Base-by-base conservation (phyloP, 2,888 invertebrate genomes). In the Nomada flava region DNA sequence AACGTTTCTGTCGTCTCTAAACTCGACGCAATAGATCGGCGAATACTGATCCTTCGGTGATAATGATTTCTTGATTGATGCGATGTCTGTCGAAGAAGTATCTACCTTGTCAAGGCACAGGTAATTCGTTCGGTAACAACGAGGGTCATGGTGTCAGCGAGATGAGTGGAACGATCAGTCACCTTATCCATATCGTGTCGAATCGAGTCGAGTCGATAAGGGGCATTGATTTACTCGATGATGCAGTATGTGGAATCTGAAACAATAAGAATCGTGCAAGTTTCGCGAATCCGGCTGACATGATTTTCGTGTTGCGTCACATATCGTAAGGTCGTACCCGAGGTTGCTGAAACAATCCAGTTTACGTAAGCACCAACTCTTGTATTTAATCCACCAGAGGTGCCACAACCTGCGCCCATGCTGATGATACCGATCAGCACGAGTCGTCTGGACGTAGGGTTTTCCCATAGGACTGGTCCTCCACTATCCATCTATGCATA, bases 381-480 rank as follows among this genome's bases (percentile, higher is more conserved):
- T 0, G 95, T 95, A 91, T 95, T 95, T 13, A 96, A 90, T 1
- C 94, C 95, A 0, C 96, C 96, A 0, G 52, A 65, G 0, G 93
- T 88, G 0, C 94, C 96, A 89, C 96, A 97, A 70, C 86, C 94
- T 0, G 77, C 67, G 13, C 96, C 96, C 83, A 86, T 94, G 73
- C 95, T 95, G 76, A 96, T 94, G n/a, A 96, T 89, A 1, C 95
- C 96, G 0, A 95, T 72, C 11, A 88, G 70, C 0, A 91, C 79
- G 1, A 91, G 15, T 65, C 89, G 87, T 26, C 86, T 86, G 2
- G 90, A 90, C 1, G 81, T 73, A 13, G 92, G 92, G 82, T 96
- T 95, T 69, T 94, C 92, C 94, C 95, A 95, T 1, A 95, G 88
- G 0, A 94, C 76, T 0, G 96, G 96, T 0, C 96, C 96, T 2